Conservation (phyloP, 2,888 invertebrate species). For the Himalopsyche tibetana region DNA sequence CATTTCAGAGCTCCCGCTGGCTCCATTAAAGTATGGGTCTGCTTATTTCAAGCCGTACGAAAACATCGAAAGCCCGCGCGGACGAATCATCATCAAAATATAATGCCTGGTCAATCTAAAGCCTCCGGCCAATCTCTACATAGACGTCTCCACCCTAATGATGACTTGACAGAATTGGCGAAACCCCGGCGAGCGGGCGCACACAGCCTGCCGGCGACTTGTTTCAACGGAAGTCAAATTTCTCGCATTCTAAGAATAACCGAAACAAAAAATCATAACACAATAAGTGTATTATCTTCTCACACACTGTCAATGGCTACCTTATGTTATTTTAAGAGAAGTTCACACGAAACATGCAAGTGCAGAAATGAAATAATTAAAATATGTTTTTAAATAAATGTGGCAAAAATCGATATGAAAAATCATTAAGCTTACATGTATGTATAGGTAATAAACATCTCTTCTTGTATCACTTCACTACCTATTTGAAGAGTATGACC, state of each 20-base stretch:
- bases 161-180: conserved; percentile 54
- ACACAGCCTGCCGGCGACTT: conserved; percentile 53
- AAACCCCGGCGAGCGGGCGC: conserved; percentile 39
- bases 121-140: conserved; percentile 44
- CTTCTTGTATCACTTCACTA: too few species aligned
- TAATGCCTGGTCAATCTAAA: conserved; percentile 51
- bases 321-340: neutral
- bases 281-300: neutral
- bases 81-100: conserved; percentile 46
- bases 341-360: neutral
- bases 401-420: too few species aligned
- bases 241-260: conserved; percentile 14
- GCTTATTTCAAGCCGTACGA: conserved; percentile 44
- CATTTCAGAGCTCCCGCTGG: conserved; percentile 62
- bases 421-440: too few species aligned
- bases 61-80: conserved; percentile 41
- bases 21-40: conserved; percentile 50
- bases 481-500: too few species aligned
- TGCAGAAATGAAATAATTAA: too few species aligned
- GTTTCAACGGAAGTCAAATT: conserved; percentile 48
- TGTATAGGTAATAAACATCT: too few species aligned
- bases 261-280: neutral
- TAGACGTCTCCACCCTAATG: conserved; percentile 35
- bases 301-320: neutral
- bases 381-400: too few species aligned